These are phyloP conservation scores for Hesperophylax magnus DNA, from an alignment of 1,140 invertebrate species.

Conservation along the genomic window DNA sequence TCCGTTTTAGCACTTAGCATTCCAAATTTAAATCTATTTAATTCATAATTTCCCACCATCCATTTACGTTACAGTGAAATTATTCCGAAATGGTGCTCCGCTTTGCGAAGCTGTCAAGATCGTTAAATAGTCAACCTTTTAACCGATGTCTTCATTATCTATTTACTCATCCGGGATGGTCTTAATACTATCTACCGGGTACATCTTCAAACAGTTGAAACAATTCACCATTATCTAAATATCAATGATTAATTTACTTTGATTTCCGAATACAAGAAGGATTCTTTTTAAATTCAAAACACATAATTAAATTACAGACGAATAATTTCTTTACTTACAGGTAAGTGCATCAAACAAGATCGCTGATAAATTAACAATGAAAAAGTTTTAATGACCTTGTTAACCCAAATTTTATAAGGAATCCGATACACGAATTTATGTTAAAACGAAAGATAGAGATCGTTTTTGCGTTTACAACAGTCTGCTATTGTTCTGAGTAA, in stretches of 20 bases:
- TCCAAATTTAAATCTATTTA: conserved; percentile 58
- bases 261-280: neutral
- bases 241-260: conserved; percentile 34
- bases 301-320: conserved; percentile 34
- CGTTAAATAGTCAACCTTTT: neutral
- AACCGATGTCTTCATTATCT: conserved; percentile 10
- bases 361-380: conserved; percentile 36
- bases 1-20: conserved; percentile 57
- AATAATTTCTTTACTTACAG: conserved; percentile 18
- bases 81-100: conserved; percentile 33
- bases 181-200: neutral
- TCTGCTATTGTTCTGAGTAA: neutral
- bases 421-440: conserved; percentile 29
- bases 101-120: conserved; percentile 24
- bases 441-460: conserved; percentile 14
- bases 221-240: conserved; percentile 21
- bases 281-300: conserved; percentile 13
- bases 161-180: neutral
- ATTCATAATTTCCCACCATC: conserved; percentile 58
- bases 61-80: conserved; percentile 53
- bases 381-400: conserved; percentile 38
- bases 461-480: neutral
- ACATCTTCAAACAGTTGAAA: conserved; percentile 21
- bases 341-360: conserved; percentile 14
- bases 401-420: conserved; percentile 32